Evolutionary conservation across 2,888 invertebrate genomes (phyloP).

Genomic region (Steinernema scapterisci): DNA sequence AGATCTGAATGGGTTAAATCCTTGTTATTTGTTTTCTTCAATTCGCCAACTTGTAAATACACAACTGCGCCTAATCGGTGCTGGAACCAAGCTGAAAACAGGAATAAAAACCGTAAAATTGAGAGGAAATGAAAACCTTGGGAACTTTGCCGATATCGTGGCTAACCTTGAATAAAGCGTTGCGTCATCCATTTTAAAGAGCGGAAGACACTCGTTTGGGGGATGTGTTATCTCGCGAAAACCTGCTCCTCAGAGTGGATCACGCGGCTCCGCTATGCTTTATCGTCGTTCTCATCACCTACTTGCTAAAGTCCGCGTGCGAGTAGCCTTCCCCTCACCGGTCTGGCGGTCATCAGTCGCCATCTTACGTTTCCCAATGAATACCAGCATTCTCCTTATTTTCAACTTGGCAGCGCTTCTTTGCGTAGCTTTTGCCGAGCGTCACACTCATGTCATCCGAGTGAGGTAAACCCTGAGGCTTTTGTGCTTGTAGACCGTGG

Average conservation of each 20-base stretch:
- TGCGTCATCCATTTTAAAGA: not conserved
- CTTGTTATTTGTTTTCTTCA: constrained; percentile 16
- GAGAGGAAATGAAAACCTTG: too few species aligned
- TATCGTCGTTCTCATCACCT: constrained; percentile 25
- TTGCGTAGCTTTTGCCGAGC: not conserved
- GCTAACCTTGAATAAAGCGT: too few species aligned
- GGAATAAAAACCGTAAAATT: too few species aligned
- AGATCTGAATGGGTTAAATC: not conserved
- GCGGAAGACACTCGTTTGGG: not conserved
- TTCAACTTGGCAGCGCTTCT: not conserved
- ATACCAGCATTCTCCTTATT: not conserved
- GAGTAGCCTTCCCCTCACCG: not conserved
- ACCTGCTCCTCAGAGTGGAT: constrained; percentile 15
- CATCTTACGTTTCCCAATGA: not conserved
- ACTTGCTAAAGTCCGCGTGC: not conserved
- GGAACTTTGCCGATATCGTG: too few species aligned
- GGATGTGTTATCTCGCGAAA: constrained; percentile 3
- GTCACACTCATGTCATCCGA: not conserved
- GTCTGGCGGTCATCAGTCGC: not conserved
- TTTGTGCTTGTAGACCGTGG: not conserved
- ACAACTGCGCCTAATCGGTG: too few species aligned
- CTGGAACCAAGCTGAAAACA: too few species aligned
- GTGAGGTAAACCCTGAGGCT: constrained; percentile 5
- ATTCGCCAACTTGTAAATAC: too few species aligned
- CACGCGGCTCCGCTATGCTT: not conserved